phyloP scores from a whole-genome alignment of 2,797 vertebrate species.

The Semaprochilodus insignis region DNA sequence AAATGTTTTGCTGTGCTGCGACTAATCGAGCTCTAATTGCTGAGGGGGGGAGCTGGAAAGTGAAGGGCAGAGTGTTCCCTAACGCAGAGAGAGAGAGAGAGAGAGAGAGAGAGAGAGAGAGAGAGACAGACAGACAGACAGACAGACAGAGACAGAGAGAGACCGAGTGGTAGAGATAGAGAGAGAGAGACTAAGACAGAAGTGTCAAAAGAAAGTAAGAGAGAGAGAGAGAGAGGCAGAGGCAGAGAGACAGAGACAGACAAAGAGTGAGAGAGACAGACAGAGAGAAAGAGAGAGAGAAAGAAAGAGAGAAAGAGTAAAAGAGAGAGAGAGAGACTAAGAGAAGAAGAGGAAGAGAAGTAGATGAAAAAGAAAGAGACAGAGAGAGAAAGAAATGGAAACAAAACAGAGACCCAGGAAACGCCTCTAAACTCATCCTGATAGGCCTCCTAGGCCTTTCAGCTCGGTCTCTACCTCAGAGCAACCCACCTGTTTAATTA shows the following conservation, averaged over 20 bases:
- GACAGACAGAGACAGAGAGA: not conserved
- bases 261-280: not conserved
- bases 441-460: slow-evolving; percentile 47
- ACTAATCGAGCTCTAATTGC: slow-evolving; percentile 57
- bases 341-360: not conserved
- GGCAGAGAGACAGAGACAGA: not conserved
- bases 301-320: not conserved
- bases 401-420: slow-evolving; percentile 46
- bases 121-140: not conserved
- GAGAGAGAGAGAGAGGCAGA: not conserved
- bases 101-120: not conserved
- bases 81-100: slow-evolving; percentile 4
- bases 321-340: not conserved
- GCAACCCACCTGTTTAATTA: slow-evolving; percentile 38
- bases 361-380: not conserved
- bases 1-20: slow-evolving; percentile 50
- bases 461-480: slow-evolving; percentile 62
- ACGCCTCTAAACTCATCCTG: slow-evolving; percentile 54
- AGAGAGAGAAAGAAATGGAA: slow-evolving; percentile 10
- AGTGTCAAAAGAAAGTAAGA: not conserved
- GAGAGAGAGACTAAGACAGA: no score
- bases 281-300: not conserved
- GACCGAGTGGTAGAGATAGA: not conserved
- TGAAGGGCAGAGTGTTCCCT: slow-evolving; percentile 51
- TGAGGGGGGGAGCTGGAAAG: slow-evolving; percentile 45